Conservation (phyloP, 2,888 invertebrate genomes). For the Leptothorax acervorum region DNA sequence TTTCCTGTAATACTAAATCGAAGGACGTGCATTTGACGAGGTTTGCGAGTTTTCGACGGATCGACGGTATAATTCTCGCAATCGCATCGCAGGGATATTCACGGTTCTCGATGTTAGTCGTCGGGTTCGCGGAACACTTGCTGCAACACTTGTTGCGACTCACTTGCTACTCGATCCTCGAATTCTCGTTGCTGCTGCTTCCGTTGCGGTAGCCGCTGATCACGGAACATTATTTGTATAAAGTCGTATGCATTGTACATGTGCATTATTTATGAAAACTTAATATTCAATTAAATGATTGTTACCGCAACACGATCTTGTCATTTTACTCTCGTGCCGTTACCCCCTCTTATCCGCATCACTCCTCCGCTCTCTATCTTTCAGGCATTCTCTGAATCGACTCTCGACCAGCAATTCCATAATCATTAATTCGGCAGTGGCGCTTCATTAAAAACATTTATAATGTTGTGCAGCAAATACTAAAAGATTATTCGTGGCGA, state of each 20-base stretch:
- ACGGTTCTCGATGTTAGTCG: slow-evolving; percentile 13
- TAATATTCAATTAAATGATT: slow-evolving; percentile 84
- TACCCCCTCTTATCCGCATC: not conserved
- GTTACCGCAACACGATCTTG: slow-evolving; percentile 79
- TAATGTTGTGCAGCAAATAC: not conserved
- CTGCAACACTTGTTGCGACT: not conserved
- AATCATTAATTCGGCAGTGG: not conserved
- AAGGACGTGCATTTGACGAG: slow-evolving; percentile 48
- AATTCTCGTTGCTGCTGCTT: slow-evolving; percentile 65
- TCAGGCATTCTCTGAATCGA: not conserved
- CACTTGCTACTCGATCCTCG: slow-evolving; percentile 69
- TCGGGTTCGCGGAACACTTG: not conserved
- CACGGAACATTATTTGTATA: slow-evolving; percentile 80
- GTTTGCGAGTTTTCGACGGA: slow-evolving; percentile 73
- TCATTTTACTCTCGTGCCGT: slow-evolving; percentile 14
- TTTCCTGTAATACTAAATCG: slow-evolving; percentile 41
- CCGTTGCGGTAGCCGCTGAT: slow-evolving; percentile 66
- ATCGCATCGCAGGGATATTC: slow-evolving; percentile 41
- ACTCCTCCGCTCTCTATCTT: not conserved
- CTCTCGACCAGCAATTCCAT: not conserved
- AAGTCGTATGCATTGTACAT: slow-evolving; percentile 83
- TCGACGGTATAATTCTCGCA: slow-evolving; percentile 58
- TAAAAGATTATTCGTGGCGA: not conserved
- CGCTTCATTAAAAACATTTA: not conserved
- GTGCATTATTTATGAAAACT: slow-evolving; percentile 83